These are phyloP conservation scores for Achatina immaculata DNA, from an alignment of 1,140 invertebrate genomes.

Conservation along the genomic window DNA sequence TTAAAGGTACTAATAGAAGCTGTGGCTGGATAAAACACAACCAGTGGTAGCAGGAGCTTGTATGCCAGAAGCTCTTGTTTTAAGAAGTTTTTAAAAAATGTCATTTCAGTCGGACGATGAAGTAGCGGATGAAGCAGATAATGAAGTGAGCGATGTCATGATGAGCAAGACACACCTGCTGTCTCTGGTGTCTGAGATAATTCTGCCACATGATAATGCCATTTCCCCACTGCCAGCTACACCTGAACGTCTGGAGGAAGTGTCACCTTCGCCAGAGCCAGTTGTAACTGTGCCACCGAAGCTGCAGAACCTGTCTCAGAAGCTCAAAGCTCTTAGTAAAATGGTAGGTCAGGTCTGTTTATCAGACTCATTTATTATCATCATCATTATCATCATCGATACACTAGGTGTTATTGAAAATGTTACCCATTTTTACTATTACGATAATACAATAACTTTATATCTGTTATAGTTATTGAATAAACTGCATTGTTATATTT, in stretches of 20 bases:
- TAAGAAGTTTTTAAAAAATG: too few species aligned
- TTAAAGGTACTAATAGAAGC: too few species aligned
- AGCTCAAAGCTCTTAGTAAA: constrained; percentile 22
- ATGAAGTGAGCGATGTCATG: constrained; percentile 2
- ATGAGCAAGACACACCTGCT: not conserved
- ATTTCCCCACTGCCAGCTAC: constrained; percentile 49
- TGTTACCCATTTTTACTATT: not conserved
- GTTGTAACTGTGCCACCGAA: not conserved
- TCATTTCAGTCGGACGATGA: constrained; percentile 3
- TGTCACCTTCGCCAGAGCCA: constrained; percentile 8
- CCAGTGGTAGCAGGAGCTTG: too few species aligned
- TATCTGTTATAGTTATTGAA: not conserved
- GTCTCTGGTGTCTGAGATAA: constrained; percentile 20
- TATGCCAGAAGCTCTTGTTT: too few species aligned
- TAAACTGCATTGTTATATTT: not conserved
- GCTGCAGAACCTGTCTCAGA: constrained; percentile 23
- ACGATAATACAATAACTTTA: not conserved
- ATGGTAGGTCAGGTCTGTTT: constrained; percentile 25
- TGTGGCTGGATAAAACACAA: too few species aligned
- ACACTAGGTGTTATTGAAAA: not conserved
- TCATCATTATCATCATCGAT: not conserved
- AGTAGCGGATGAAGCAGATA: not conserved
- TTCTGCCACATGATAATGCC: not conserved
- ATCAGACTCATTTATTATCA: too few species aligned
- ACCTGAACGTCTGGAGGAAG: constrained; percentile 36